Base-by-base conservation (phyloP, 2,888 invertebrate species). In the Amphipoea lucens region DNA sequence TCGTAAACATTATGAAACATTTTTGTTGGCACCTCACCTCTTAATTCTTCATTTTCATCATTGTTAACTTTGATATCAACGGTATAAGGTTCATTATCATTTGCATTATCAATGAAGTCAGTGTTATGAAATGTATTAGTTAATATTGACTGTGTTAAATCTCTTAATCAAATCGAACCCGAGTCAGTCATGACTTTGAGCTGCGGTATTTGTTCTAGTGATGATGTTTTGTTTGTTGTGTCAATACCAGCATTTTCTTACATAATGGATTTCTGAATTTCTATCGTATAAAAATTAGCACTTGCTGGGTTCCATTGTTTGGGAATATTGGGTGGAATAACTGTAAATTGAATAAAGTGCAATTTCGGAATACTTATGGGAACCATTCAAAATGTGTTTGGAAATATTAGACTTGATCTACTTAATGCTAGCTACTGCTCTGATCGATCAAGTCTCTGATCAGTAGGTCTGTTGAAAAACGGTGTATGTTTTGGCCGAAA, bases 91-190 rank as follows among this genome's bases (percentile, higher is more conserved):
- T 78, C 60, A 74, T 68, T 83, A 74, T 89, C 81, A 45, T 80
- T 78, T 87, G 81, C 40, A 81, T 76, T 51, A 75, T 70, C 66
- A 78, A 78, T 69, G 74, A 78, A 86, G 77, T 79, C 77, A 73
- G 73, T 84, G 79, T 92, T 92, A 90, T 88, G 90, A 91, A 92
- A 91, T 91, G 87, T 88, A 91, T 90, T 90, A 84, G 86, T 85
- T 84, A 88, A 89, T 92, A 91, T 93, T 93, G 91, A 92, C 92
- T 93, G 84, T 88, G 89, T 92, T 88, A 90, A 90, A 93, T 91
- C 90, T 92, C 94, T 92, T 95, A 96, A 96, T 95, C 91, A 94
- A 95, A 92, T 91, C 91, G 92, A 95, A 92, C 93, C 89, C 93
- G 78, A 87, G 88, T 87, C 89, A 93, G 95, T 94, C 95, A 95